Evolutionary conservation across 2,113 vertebrate species (phyloP).

Genomic region (Caretta caretta): DNA sequence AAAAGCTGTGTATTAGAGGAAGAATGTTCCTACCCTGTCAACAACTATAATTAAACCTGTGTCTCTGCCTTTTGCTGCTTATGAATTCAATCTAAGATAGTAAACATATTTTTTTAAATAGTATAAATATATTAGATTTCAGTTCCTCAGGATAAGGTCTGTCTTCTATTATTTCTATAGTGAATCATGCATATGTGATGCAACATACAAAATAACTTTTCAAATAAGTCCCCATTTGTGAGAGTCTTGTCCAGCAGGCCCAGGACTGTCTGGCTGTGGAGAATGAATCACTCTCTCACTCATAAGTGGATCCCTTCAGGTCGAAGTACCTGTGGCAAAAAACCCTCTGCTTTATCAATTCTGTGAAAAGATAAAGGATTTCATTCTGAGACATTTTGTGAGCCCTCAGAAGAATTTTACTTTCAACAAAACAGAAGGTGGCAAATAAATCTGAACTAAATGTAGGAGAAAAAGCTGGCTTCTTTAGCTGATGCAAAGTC

Average conservation of each 20-base stretch:
- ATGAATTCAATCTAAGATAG: too few relatives aligned
- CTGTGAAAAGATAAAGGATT: neutral
- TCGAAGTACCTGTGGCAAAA: neutral
- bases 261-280: neutral
- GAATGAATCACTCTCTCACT: neutral
- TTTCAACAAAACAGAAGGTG: neutral
- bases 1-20: too few relatives aligned
- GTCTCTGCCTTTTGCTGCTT: too few relatives aligned
- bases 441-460: neutral
- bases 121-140: neutral
- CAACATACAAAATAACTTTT: neutral
- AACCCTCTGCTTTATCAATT: neutral
- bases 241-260: neutral
- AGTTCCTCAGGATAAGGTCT: neutral
- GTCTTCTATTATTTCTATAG: neutral
- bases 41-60: too few relatives aligned
- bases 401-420: neutral
- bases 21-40: too few relatives aligned
- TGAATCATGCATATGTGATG: neutral
- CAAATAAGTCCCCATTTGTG: slow-evolving; percentile 19
- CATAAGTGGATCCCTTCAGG: neutral
- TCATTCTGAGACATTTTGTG: neutral
- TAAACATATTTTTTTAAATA: neutral
- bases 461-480: neutral
- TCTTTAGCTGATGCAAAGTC: too few relatives aligned